These are phyloP conservation scores for Chelonia mydas DNA, from an alignment of 2,797 vertebrate species.

Conservation along the genomic window DNA sequence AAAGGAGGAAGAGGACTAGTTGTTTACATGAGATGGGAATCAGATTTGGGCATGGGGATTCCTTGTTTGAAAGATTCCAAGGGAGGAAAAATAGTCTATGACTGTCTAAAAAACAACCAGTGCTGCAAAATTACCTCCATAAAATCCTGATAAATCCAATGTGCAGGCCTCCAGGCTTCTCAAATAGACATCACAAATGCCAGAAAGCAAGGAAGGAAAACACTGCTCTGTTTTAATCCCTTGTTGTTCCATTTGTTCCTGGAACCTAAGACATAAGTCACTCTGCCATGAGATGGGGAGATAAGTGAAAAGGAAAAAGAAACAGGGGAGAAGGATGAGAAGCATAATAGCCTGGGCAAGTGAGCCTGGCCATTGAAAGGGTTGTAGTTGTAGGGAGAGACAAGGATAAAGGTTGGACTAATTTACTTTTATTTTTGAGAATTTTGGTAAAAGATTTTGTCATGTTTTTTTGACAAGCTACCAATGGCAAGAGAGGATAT, in stretches of 20 bases:
- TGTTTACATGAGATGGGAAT: background rate
- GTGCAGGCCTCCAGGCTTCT: background rate
- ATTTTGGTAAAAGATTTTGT: background rate
- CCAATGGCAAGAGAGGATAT: background rate
- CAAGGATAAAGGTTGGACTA: background rate
- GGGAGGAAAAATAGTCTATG: background rate
- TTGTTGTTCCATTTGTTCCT: background rate
- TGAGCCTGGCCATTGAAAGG: background rate
- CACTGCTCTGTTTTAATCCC: background rate
- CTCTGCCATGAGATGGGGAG: background rate
- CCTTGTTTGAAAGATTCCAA: background rate
- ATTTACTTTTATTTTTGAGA: background rate
- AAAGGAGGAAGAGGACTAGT: background rate
- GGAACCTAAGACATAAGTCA: background rate
- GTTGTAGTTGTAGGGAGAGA: background rate
- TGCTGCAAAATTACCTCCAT: background rate
- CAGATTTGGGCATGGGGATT: background rate
- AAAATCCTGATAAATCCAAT: background rate
- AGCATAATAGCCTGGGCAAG: background rate
- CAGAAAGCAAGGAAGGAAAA: background rate
- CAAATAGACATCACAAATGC: background rate
- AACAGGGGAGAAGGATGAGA: background rate
- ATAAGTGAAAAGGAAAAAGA: background rate
- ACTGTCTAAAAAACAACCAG: background rate
- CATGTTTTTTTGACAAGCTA: background rate